A percentile compares a stretch with the other conserved stretches of the same genome.
Evolutionary conservation across 2,797 vertebrate genomes (phyloP).

Genomic region (Arremon aurantiirostris): DNA sequence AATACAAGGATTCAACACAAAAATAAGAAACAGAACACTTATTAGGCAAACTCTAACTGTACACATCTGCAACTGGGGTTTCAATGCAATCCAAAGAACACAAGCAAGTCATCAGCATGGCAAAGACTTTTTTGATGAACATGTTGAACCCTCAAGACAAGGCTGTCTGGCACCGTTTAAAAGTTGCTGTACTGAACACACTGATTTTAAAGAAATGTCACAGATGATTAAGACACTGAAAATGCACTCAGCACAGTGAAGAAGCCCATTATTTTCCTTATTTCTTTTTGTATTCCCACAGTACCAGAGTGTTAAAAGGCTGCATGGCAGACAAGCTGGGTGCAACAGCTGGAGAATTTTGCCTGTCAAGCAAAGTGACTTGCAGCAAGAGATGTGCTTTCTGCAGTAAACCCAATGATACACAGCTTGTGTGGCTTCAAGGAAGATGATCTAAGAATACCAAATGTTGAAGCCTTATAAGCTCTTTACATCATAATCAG

Average conservation of each 20-base stretch:
- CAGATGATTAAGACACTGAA: conserved; percentile 33
- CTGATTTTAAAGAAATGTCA: conserved; percentile 35
- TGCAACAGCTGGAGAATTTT: conserved; percentile 59
- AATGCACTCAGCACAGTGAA: neutral
- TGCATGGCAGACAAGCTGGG: conserved; percentile 46
- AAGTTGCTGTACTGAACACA: conserved; percentile 19
- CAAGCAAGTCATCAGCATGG: conserved; percentile 21
- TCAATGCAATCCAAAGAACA: conserved; percentile 21
- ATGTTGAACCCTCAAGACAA: conserved; percentile 16
- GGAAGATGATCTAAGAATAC: conserved; percentile 17
- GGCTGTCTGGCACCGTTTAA: conserved; percentile 3
- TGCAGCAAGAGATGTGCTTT: conserved; percentile 35
- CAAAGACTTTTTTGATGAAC: neutral
- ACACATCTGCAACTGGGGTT: conserved; percentile 11
- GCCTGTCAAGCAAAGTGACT: conserved; percentile 48
- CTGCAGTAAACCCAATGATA: neutral
- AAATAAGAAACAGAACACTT: conserved; percentile 30
- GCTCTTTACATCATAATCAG: conserved; percentile 33
- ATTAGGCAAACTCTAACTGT: conserved; percentile 29
- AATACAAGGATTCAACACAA: neutral
- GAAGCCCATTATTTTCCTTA: neutral
- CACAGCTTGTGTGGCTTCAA: neutral
- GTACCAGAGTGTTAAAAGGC: conserved; percentile 15
- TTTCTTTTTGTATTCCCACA: conserved; percentile 30
- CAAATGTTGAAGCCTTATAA: conserved; percentile 10